Conservation (phyloP, 2,797 vertebrate genomes). For the Luscinia luscinia region DNA sequence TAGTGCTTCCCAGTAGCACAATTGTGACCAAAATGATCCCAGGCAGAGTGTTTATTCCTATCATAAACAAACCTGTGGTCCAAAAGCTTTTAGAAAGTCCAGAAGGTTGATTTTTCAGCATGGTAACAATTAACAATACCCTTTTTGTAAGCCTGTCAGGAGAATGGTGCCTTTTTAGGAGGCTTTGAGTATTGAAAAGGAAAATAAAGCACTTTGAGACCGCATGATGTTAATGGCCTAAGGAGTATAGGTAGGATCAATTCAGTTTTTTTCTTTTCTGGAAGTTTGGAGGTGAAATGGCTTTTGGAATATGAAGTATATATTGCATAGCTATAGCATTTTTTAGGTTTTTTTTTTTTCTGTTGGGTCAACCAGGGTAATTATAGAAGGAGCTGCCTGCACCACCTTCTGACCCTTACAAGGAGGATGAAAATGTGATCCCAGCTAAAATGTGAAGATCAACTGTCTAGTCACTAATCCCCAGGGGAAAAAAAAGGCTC, state of each 20-base stretch:
- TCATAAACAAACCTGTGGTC: not conserved
- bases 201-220: not conserved
- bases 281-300: not conserved
- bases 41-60: not conserved
- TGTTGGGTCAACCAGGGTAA: not conserved
- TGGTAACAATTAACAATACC: conserved; percentile 42
- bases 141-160: not conserved
- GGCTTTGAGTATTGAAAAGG: not conserved
- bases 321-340: not conserved
- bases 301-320: not conserved
- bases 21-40: not conserved
- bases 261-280: not conserved
- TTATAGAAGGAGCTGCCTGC: not conserved
- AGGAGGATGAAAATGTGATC: not conserved
- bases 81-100: not conserved
- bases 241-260: not conserved
- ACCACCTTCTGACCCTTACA: not conserved
- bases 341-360: not conserved
- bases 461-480: not conserved
- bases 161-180: not conserved
- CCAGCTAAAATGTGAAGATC: not conserved
- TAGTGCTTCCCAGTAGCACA: not conserved
- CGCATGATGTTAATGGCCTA: not conserved
- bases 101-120: not conserved
- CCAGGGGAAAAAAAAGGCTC: not conserved